These are phyloP conservation scores for Enoplosus armatus DNA, from an alignment of 2,797 vertebrate genomes.

Conservation along the genomic window DNA sequence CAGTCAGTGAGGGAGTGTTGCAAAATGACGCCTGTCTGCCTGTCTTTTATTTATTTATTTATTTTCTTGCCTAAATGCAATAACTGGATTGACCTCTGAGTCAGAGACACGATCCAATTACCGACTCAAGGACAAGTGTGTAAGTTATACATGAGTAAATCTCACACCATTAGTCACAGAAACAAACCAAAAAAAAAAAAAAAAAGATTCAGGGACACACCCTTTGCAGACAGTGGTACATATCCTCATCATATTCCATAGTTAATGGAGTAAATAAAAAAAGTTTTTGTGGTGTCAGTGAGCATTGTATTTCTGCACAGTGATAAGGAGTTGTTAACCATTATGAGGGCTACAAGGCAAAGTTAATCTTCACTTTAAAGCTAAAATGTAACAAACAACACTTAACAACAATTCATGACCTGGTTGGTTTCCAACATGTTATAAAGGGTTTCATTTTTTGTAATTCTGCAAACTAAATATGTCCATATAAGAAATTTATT, in stretches of 20 bases:
- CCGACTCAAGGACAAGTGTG: conserved; percentile 80
- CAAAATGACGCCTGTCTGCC: conserved; percentile 49
- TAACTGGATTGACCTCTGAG: conserved; percentile 80
- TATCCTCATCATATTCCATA: conserved; percentile 8
- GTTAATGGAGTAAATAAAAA: conserved; percentile 15
- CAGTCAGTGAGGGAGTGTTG: conserved; percentile 28
- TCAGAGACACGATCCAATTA: conserved; percentile 78
- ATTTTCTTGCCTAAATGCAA: conserved; percentile 65
- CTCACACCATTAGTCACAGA: conserved; percentile 66
- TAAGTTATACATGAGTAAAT: conserved; percentile 77
- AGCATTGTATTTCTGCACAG: not conserved
- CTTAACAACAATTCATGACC: not conserved
- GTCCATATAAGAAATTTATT: not conserved
- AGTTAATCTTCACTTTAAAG: not conserved
- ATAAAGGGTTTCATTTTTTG: not conserved
- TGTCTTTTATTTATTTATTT: conserved; percentile 16
- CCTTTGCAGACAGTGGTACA: conserved; percentile 12
- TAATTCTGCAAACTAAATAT: not conserved
- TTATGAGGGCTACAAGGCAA: not conserved
- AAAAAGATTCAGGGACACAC: conserved; percentile 1
- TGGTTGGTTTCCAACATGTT: not conserved
- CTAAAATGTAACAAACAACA: not conserved
- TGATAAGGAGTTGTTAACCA: not conserved
- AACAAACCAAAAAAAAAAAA: conserved; percentile 31
- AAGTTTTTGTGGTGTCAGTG: not conserved